Percentiles rank a stretch among this genome's conserved stretches.
phyloP scores from a whole-genome alignment of 2,113 vertebrate species.

The Marcusenius ussheri region DNA sequence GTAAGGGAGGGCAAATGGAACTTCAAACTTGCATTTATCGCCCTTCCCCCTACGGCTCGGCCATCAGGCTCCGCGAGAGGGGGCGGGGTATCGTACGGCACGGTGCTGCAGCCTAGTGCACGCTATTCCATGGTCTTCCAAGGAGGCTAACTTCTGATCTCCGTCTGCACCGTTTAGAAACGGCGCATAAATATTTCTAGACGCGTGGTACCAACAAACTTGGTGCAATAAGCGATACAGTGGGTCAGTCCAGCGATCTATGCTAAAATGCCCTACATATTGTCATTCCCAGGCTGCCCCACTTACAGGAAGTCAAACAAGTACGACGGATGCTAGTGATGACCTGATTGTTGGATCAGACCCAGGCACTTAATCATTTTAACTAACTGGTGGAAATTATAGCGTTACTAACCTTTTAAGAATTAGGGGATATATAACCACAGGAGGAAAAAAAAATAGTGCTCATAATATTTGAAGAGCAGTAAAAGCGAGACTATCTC shows the following conservation, averaged over 20 bases:
- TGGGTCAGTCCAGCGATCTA: neutral
- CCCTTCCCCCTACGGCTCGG: conserved; percentile 21
- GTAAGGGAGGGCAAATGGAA: conserved; percentile 14
- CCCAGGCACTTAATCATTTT: neutral
- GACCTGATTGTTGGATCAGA: neutral
- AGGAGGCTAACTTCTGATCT: neutral
- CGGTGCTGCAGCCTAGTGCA: neutral
- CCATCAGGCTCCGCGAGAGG: neutral
- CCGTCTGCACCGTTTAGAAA: neutral
- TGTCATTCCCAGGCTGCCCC: neutral
- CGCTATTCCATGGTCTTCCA: conserved; percentile 28
- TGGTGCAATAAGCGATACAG: neutral
- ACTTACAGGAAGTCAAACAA: neutral
- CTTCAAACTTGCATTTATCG: conserved; percentile 20
- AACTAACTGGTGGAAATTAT: neutral
- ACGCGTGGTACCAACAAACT: neutral
- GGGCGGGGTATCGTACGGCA: neutral
- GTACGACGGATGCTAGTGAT: neutral
- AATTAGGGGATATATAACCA: neutral
- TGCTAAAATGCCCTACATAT: neutral
- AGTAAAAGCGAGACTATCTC: neutral
- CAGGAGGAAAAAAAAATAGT: neutral
- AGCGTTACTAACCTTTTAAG: neutral
- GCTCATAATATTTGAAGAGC: neutral
- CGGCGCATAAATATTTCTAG: neutral